These are phyloP conservation scores for Sardina pilchardus DNA, from an alignment of 2,113 vertebrate genomes.

Conservation along the genomic window DNA sequence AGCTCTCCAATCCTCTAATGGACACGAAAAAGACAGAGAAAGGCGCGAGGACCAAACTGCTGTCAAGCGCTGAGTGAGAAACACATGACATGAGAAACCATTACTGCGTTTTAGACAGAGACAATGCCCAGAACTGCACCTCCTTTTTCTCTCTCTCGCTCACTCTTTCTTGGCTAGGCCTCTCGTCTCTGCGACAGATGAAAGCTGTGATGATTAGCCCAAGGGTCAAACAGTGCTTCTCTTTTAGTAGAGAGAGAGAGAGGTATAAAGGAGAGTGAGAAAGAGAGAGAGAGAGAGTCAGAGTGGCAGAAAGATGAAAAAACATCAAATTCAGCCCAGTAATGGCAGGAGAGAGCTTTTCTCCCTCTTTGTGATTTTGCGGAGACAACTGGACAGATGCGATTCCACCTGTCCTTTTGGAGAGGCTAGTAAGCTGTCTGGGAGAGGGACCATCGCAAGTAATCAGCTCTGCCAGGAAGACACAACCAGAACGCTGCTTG, in stretches of 20 bases:
- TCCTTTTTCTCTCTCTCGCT: conserved; percentile 73
- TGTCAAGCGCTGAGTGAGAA: conserved; percentile 85
- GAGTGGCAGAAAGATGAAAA: conserved; percentile 11
- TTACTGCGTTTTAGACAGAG: conserved; percentile 84
- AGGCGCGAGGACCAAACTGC: conserved; percentile 73
- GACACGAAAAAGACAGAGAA: conserved; percentile 83
- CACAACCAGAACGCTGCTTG: background rate
- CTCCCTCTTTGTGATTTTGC: background rate
- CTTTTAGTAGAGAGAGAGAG: background rate
- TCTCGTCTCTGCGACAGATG: conserved; percentile 79
- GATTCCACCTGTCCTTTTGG: conserved; percentile 6
- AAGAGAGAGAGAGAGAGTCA: background rate
- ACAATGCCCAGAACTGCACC: conserved; percentile 81
- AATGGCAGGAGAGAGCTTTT: conserved; percentile 13
- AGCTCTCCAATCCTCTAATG: conserved; percentile 68
- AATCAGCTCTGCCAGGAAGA: background rate
- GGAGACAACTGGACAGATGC: background rate
- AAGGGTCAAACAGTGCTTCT: conserved; percentile 76
- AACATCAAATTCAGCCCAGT: background rate
- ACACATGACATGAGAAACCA: conserved; percentile 87
- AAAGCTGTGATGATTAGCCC: conserved; percentile 80
- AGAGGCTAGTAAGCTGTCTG: background rate
- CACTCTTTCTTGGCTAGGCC: conserved; percentile 74
- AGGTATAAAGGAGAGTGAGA: background rate
- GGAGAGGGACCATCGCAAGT: background rate